phyloP scores from a whole-genome alignment of 2,888 invertebrate genomes.

The Imbricaverruca yamaguchii region DNA sequence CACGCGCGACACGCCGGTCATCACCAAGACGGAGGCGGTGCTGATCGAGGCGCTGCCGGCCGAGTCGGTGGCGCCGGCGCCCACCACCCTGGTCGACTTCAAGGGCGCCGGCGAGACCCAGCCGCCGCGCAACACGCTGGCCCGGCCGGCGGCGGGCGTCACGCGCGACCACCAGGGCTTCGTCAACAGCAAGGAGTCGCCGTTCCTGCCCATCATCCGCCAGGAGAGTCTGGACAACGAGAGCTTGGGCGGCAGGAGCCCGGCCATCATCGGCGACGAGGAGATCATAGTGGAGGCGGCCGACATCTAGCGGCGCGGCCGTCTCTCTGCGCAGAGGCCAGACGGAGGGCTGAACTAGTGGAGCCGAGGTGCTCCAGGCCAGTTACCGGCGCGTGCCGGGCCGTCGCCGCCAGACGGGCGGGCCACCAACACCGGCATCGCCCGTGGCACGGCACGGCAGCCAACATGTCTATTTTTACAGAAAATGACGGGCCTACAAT shows the following conservation, averaged over 20 bases:
- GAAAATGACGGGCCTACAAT: too few species aligned
- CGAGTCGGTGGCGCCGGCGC: neutral
- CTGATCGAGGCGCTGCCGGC: neutral
- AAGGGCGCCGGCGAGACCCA: neutral
- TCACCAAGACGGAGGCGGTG: conserved; percentile 7
- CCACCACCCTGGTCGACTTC: neutral
- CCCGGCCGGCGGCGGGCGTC: neutral
- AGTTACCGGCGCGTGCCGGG: neutral
- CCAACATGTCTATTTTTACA: too few species aligned
- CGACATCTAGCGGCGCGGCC: neutral
- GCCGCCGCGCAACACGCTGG: too few species aligned
- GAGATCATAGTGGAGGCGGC: neutral
- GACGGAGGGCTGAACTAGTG: neutral
- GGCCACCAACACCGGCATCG: too few species aligned
- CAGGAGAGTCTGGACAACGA: neutral
- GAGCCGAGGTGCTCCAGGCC: neutral
- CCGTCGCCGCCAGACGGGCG: too few species aligned
- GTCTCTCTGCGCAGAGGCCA: neutral
- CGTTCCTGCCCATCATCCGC: neutral
- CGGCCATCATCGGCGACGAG: neutral
- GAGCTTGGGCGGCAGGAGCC: neutral
- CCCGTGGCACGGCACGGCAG: too few species aligned
- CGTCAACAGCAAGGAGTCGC: conserved; percentile 14
- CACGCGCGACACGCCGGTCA: neutral
- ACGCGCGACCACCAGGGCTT: neutral